phyloP scores from a whole-genome alignment of 2,113 vertebrate genomes.

The Lepisosteus oculatus region DNA sequence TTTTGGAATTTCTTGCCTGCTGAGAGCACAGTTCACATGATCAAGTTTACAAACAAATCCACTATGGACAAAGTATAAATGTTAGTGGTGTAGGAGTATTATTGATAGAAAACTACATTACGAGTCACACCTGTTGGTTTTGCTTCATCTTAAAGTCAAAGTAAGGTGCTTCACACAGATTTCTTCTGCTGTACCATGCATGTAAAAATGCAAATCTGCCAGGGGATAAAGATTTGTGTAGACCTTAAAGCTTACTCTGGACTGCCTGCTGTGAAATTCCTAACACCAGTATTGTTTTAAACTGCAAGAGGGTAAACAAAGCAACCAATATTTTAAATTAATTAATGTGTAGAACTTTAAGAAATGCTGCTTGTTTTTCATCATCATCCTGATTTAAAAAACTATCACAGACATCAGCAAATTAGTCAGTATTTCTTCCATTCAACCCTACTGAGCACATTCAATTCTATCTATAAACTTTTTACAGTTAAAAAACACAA shows the following conservation, averaged over 20 bases:
- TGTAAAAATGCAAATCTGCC: background rate
- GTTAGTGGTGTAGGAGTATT: no score
- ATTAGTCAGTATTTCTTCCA: background rate
- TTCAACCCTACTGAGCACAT: background rate
- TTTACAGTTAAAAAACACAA: background rate
- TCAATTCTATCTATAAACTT: background rate
- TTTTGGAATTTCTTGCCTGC: no score
- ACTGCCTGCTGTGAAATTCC: constrained; percentile 14
- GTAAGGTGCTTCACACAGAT: no score
- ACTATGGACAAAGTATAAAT: no score
- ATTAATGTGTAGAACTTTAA: no score
- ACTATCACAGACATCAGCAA: background rate
- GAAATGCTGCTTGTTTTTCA: background rate
- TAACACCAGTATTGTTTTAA: background rate
- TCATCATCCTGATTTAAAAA: constrained; percentile 6
- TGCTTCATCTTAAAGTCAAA: no score
- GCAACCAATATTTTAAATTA: background rate
- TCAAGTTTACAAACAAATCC: no score
- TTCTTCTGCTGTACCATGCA: background rate
- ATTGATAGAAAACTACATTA: no score
- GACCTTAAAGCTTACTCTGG: background rate
- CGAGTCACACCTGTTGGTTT: no score
- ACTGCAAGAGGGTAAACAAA: background rate
- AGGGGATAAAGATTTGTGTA: background rate
- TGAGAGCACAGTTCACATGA: no score